Conservation (phyloP, 2,888 invertebrate genomes). For the Yponomeuta plumbellus region DNA sequence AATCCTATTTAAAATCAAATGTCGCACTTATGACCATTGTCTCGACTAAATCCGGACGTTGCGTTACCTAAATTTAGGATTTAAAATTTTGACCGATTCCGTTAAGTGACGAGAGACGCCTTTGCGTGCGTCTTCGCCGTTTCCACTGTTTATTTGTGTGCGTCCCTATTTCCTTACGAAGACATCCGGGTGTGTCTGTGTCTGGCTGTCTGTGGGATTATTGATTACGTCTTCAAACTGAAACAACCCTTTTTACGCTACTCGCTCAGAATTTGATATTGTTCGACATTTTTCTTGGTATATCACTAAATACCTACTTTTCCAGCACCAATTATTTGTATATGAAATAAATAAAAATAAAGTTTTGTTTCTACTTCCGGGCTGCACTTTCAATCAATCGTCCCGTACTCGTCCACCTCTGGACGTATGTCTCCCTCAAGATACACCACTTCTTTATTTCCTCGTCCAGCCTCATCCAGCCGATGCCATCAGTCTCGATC, state of each 20-base stretch:
- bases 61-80: constrained; percentile 57
- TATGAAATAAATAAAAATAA: not conserved
- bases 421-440: no score
- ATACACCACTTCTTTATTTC: no score
- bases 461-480: no score
- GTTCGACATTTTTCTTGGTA: not conserved
- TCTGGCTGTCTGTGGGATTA: constrained; percentile 6
- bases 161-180: not conserved
- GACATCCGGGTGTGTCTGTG: constrained; percentile 10
- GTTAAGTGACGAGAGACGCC: constrained; percentile 26
- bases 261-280: not conserved
- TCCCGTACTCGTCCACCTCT: no score
- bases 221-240: not conserved
- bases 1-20: no score
- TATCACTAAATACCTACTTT: not conserved
- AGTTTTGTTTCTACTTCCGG: no score
- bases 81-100: constrained; percentile 65
- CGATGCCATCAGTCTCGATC: no score
- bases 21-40: no score
- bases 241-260: not conserved
- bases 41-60: not conserved
- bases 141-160: not conserved
- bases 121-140: constrained; percentile 5
- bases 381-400: no score
- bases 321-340: not conserved